Base-by-base conservation (phyloP, 1,140 invertebrate genomes). In the Macrobrachium nipponense region DNA sequence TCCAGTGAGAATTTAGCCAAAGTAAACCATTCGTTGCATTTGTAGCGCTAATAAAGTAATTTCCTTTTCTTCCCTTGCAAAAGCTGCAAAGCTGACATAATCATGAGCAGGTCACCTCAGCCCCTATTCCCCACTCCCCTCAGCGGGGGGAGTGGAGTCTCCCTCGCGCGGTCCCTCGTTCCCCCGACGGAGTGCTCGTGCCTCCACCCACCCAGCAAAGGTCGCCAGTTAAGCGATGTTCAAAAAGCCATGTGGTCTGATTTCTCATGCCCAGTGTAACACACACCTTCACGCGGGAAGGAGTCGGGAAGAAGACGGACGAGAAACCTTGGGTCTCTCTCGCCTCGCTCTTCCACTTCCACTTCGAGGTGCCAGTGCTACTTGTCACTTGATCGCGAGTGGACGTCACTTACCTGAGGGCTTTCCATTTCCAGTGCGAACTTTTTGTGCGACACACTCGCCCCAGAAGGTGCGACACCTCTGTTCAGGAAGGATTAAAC, bases 211-310 rank as follows among this genome's bases (percentile, higher is more conserved):
- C 83, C 83, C 51, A 86, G 79, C 77, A 86, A 86, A 86, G 84
- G 84, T 86, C 84, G 84, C 51, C 51, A 62, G 84, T 58, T 80
- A 86, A 80, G 76, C 84, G 84, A 80, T 86, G 84, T 78, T 86
- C 84, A 80, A 86, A 51, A 86, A 86, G 84, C 84, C 84, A 86
- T 86, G 84, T 86, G 84, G 80, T 86, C 68, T 86, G 84, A 86
- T 86, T 86, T 73, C 84, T 86, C 84, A 86, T 86, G 84, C 84
- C 84, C 84, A 86, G 84, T 86, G 76, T 86, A 86, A 86, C 84
- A 86, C 84, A 80, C 84, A 86, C 84, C 84, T 79, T 86, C 84
- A 80, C 66, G 78, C 84, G 84, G 84, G 84, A 70, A 70, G 68
- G 68, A 70, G 51, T 51, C 12, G 27, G 4, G 27, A 51, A 51